These are phyloP conservation scores for Podabrus alpinus DNA, from an alignment of 2,888 invertebrate genomes.

Conservation along the genomic window DNA sequence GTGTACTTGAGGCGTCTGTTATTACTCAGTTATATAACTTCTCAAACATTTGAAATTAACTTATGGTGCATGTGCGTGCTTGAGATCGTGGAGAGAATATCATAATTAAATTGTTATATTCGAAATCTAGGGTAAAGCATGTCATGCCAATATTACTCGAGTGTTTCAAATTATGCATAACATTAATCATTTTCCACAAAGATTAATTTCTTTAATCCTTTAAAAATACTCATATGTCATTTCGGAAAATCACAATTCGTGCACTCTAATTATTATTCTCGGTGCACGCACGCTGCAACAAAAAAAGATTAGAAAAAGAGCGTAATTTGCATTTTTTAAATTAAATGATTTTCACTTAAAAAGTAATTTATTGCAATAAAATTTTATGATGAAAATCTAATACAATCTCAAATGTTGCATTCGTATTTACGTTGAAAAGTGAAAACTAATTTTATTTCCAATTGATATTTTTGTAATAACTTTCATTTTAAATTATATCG, in stretches of 20 bases:
- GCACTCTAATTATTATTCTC: neutral
- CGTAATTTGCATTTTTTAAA: neutral
- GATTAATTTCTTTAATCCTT: neutral
- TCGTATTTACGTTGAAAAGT: neutral
- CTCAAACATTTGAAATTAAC: neutral
- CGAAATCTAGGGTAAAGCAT: neutral
- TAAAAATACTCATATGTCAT: neutral
- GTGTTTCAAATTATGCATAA: neutral
- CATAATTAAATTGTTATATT: slow-evolving; percentile 4
- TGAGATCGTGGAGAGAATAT: neutral
- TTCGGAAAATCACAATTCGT: neutral
- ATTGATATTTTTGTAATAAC: neutral
- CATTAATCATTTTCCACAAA: neutral
- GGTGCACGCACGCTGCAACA: neutral
- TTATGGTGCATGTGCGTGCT: neutral
- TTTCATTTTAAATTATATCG: neutral
- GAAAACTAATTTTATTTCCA: neutral
- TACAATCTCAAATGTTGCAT: neutral
- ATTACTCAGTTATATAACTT: neutral
- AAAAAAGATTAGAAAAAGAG: neutral
- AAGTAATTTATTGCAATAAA: neutral
- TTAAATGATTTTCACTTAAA: neutral
- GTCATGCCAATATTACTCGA: neutral
- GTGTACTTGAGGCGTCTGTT: neutral
- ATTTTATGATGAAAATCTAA: neutral